These are phyloP conservation scores for Pseudopipra pipra DNA, from an alignment of 2,113 vertebrate genomes.

Conservation along the genomic window DNA sequence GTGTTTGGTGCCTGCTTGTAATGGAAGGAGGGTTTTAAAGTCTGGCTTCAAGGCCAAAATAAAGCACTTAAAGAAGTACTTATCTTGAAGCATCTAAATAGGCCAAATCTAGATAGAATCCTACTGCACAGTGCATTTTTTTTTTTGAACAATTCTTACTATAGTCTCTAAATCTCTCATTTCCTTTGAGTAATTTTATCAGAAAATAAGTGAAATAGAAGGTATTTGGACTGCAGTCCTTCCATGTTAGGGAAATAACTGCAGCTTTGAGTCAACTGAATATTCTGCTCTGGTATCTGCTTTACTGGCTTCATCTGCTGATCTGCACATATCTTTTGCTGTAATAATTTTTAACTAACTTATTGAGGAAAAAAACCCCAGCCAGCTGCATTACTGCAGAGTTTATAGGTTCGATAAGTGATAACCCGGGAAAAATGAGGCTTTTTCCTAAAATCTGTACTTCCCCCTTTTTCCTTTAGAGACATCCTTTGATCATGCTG, in stretches of 20 bases:
- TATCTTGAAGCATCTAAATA: not conserved
- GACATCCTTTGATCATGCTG: not conserved
- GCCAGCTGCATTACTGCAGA: not conserved
- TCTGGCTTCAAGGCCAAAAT: not conserved
- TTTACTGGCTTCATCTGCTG: not conserved
- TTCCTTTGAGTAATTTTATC: not conserved
- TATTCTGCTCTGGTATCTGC: not conserved
- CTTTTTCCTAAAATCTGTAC: not conserved
- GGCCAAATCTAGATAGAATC: not conserved
- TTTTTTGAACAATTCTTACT: not conserved
- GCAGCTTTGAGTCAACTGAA: not conserved
- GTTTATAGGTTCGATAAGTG: constrained; percentile 1
- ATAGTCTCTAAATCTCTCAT: not conserved
- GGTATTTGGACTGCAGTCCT: not conserved
- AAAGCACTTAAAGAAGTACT: not conserved
- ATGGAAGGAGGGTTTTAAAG: not conserved
- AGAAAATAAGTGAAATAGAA: not conserved
- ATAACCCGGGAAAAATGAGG: not conserved
- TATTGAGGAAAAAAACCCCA: fast-evolving
- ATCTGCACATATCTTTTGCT: not conserved
- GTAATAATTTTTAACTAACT: not conserved
- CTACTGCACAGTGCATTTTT: not conserved
- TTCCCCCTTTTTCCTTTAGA: not conserved
- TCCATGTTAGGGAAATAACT: not conserved
- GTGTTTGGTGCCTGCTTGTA: not conserved